A percentile compares a stretch with the other conserved stretches of the same genome.
Conservation (phyloP, 2,888 invertebrate species). For the Oligia latruncula region DNA sequence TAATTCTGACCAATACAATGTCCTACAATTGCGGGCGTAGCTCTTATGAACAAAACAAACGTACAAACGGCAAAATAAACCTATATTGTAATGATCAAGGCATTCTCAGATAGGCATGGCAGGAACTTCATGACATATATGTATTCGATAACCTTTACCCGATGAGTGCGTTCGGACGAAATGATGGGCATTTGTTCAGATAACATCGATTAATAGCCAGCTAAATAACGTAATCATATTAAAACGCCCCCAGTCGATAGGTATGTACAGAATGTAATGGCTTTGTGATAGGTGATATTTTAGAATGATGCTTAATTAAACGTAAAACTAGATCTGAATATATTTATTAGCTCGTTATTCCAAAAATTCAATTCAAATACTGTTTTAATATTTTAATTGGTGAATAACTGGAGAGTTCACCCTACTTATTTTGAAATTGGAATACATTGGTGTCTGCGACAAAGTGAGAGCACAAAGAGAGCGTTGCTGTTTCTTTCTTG, state of each 20-base stretch:
- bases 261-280: background rate
- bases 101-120: constrained; percentile 25
- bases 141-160: constrained; percentile 52
- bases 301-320: background rate
- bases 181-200: constrained; percentile 45
- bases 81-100: constrained; percentile 11
- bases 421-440: constrained; percentile 12
- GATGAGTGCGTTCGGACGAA: constrained; percentile 27
- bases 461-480: background rate
- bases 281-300: constrained; percentile 3
- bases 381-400: background rate
- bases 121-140: constrained; percentile 41
- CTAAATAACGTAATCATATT: constrained; percentile 23
- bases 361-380: background rate
- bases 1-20: constrained; percentile 8
- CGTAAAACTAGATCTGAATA: background rate
- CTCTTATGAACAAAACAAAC: too few relatives aligned
- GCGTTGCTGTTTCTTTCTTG: background rate
- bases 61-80: constrained; percentile 5
- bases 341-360: background rate
- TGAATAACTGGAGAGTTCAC: constrained; percentile 7
- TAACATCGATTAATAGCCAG: constrained; percentile 31
- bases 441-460: background rate
- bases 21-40: constrained; percentile 21
- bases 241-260: constrained; percentile 12